A percentile compares a stretch with the other conserved stretches of the same genome.
Evolutionary conservation across 2,888 invertebrate genomes (phyloP).

Genomic region (Nephrocerus scutellatus): DNA sequence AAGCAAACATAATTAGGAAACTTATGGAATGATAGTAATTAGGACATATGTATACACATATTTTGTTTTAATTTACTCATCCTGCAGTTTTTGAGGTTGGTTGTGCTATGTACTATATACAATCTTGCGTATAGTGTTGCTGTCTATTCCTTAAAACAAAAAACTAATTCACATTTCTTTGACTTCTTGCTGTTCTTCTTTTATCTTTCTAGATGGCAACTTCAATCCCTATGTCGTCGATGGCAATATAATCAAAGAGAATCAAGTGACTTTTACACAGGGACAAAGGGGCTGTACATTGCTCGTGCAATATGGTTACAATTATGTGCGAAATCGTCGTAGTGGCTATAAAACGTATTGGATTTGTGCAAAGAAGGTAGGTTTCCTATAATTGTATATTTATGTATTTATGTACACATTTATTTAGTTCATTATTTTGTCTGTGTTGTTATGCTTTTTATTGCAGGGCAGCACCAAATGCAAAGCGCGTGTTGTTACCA

Average conservation of each 20-base stretch:
- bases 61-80: too few species aligned
- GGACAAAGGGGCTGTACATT: slow-evolving; percentile 46
- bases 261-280: slow-evolving; percentile 32
- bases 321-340: slow-evolving; percentile 45
- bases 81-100: too few species aligned
- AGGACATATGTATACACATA: too few species aligned
- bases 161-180: slow-evolving; percentile 1
- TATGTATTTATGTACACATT: neutral
- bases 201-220: slow-evolving; percentile 14
- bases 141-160: too few species aligned
- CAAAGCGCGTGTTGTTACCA: slow-evolving; percentile 45
- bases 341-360: slow-evolving; percentile 46
- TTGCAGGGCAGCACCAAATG: slow-evolving; percentile 46
- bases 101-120: too few species aligned
- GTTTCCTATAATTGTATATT: slow-evolving; percentile 2
- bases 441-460: slow-evolving; percentile 5
- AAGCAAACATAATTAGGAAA: too few species aligned
- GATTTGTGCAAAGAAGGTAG: slow-evolving; percentile 47
- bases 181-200: too few species aligned
- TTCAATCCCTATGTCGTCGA: slow-evolving; percentile 18
- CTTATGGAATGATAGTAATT: too few species aligned
- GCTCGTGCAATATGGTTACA: slow-evolving; percentile 39
- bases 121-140: too few species aligned
- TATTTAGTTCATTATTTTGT: slow-evolving; percentile 3
- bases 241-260: slow-evolving; percentile 27